Evolutionary conservation across 2,797 vertebrate genomes (phyloP).

Genomic region (Avahi laniger): DNA sequence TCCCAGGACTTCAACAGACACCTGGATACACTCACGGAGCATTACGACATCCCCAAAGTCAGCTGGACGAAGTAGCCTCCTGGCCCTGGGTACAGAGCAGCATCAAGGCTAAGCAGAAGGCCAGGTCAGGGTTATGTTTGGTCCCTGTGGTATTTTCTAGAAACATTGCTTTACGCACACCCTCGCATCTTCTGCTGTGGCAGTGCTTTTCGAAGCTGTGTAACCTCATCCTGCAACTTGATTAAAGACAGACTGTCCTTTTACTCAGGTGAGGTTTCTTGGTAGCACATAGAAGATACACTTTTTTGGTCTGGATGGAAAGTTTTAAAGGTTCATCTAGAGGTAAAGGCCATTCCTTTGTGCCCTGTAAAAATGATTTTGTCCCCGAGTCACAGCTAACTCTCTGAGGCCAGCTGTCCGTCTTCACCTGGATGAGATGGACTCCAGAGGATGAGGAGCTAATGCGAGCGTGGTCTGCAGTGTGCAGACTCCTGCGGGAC

Average conservation of each 20-base stretch:
- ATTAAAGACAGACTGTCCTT: conserved; percentile 64
- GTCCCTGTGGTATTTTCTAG: not conserved
- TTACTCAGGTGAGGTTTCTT: not conserved
- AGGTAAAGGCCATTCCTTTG: not conserved
- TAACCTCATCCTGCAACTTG: not conserved
- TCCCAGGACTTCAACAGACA: conserved; percentile 96
- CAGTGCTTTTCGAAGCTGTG: not conserved
- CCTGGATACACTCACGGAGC: conserved; percentile 95
- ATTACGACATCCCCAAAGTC: conserved; percentile 99
- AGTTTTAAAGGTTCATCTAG: not conserved
- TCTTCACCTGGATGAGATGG: not conserved
- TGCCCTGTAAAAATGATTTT: not conserved
- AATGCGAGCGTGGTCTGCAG: accelerated
- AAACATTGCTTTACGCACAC: not conserved
- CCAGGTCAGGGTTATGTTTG: not conserved
- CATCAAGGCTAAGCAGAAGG: not conserved
- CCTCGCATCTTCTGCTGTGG: not conserved
- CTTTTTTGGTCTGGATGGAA: not conserved
- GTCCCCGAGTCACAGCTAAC: not conserved
- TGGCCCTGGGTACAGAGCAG: not conserved
- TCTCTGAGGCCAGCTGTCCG: not conserved
- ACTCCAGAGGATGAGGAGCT: not conserved
- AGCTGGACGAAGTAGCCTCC: conserved; percentile 96
- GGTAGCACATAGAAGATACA: not conserved
- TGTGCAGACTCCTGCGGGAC: not conserved